Evolutionary conservation across 1,140 invertebrate genomes (phyloP).

Genomic region (Ephestia elutella): DNA sequence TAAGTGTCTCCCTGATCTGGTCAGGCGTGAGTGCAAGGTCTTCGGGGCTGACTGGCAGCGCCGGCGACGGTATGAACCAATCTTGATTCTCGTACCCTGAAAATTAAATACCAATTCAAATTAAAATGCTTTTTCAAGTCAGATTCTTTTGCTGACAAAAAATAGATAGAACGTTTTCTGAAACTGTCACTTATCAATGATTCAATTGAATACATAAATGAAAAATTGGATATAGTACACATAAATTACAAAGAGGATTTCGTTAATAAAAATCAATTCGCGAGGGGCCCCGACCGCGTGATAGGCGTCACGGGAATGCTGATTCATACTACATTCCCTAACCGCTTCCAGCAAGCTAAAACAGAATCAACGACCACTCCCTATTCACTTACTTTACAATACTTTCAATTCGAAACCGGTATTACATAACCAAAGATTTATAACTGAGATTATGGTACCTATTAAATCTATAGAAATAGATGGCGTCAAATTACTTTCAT

Average conservation of each 20-base stretch:
- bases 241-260: not conserved
- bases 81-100: conserved; percentile 95
- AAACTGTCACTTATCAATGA: not conserved
- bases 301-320: conserved; percentile 15
- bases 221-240: too few species aligned
- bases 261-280: conserved; percentile 7
- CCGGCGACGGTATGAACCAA: conserved; percentile 93
- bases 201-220: too few species aligned
- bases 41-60: conserved; percentile 80
- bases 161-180: too few species aligned
- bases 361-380: not conserved
- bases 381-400: not conserved
- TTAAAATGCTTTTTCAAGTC: not conserved
- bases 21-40: conserved; percentile 92
- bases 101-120: conserved; percentile 28
- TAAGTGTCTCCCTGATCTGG: conserved; percentile 95
- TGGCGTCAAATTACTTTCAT: not conserved
- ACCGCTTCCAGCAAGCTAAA: conserved; percentile 8
- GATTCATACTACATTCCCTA: conserved; percentile 39
- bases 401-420: not conserved
- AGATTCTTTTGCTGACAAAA: not conserved
- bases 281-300: not conserved
- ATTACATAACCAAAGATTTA: conserved; percentile 1
- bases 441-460: not conserved
- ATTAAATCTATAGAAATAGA: not conserved